Conservation (phyloP, 2,797 vertebrate genomes). For the Chanos chanos region DNA sequence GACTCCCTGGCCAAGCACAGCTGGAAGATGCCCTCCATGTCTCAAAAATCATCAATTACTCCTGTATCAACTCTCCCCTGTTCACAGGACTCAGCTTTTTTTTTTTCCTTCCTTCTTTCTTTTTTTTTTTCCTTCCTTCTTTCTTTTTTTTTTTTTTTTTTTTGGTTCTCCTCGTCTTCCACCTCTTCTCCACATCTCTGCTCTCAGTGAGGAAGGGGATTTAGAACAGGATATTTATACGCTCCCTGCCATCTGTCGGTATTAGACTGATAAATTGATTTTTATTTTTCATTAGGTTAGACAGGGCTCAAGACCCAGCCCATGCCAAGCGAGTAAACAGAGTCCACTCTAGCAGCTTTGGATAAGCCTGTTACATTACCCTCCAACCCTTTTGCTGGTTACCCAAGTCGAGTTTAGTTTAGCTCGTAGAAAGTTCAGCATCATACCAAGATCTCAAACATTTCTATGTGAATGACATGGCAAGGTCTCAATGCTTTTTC, state of each 20-base stretch:
- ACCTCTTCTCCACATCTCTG: background rate
- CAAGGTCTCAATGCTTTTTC: too few species aligned
- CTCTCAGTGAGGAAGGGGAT: background rate
- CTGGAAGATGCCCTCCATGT: conserved; percentile 39
- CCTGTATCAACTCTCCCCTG: conserved; percentile 23
- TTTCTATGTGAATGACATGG: too few species aligned
- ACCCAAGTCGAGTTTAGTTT: too few species aligned
- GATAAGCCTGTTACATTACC: background rate
- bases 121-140: too few species aligned
- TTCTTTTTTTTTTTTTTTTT: conserved; percentile 5
- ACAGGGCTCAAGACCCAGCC: conserved; percentile 5
- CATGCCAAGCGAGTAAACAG: conserved; percentile 4
- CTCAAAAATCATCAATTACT: conserved; percentile 37
- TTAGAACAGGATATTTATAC: background rate
- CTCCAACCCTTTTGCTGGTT: background rate
- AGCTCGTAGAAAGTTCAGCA: too few species aligned
- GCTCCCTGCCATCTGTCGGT: conserved; percentile 17
- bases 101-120: background rate
- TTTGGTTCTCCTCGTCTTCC: background rate
- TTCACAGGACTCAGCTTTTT: conserved; percentile 24
- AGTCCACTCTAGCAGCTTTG: too few species aligned
- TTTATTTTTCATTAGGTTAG: conserved; percentile 16
- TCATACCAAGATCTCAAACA: too few species aligned
- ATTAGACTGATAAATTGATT: conserved; percentile 22
- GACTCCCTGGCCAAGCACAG: conserved; percentile 35